phyloP scores from a whole-genome alignment of 2,888 invertebrate genomes.

The Dasysyrphus tricinctus region DNA sequence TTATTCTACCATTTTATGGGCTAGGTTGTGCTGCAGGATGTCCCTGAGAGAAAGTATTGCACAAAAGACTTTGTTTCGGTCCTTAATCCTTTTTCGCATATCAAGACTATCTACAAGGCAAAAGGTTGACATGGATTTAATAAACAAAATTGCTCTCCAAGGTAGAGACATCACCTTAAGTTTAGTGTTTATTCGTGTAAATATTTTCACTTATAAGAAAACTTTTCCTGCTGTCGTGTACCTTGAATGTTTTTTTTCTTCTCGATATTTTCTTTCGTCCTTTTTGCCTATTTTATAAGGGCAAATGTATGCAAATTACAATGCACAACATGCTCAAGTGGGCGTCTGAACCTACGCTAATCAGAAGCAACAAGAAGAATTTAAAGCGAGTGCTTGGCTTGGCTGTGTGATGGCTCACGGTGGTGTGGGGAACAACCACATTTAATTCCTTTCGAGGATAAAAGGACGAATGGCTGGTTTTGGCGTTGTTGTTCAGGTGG shows the following conservation, averaged over 20 bases:
- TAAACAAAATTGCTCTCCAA: conserved; percentile 42
- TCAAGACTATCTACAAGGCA: conserved; percentile 51
- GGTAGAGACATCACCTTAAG: conserved; percentile 1
- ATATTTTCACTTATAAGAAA: conserved; percentile 55
- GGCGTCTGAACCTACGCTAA: conserved; percentile 44
- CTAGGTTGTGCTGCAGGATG: conserved; percentile 7
- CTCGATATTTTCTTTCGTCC: conserved; percentile 10
- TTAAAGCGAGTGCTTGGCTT: conserved; percentile 11
- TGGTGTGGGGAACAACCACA: conserved; percentile 8
- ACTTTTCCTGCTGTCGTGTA: conserved; percentile 26
- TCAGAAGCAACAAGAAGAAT: conserved; percentile 68
- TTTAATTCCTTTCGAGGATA: conserved; percentile 13
- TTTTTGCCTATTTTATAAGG: conserved; percentile 17
- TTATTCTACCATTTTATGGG: not conserved
- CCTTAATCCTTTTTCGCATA: conserved; percentile 62
- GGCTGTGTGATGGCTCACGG: not conserved
- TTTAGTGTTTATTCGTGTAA: conserved; percentile 49
- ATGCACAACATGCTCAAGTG: conserved; percentile 49
- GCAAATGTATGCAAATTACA: conserved; percentile 66
- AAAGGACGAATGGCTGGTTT: conserved; percentile 56
- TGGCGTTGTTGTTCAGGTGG: conserved; percentile 42
- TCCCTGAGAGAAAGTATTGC: conserved; percentile 39
- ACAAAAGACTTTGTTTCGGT: conserved; percentile 24
- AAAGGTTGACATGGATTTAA: conserved; percentile 64
- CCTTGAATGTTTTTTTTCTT: not conserved